Conservation (phyloP, 1,140 invertebrate genomes). For the Micrasema longulum region DNA sequence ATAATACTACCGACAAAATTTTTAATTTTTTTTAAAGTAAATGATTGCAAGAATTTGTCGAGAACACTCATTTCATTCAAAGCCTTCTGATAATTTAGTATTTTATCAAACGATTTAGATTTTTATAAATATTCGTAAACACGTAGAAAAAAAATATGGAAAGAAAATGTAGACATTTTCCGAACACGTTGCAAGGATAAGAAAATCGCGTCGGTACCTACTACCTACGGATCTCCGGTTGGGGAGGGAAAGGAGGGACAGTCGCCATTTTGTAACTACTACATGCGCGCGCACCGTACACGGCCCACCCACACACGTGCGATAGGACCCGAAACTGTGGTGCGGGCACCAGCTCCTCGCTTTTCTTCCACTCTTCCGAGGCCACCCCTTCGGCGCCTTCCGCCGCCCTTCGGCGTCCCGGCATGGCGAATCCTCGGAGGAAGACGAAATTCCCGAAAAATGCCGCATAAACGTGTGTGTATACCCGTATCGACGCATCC, state of each 20-base stretch:
- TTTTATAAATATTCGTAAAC: too few species aligned
- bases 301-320: slow-evolving; percentile 14
- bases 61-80: too few species aligned
- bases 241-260: slow-evolving; percentile 1
- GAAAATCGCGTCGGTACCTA: slow-evolving; percentile 32
- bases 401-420: neutral
- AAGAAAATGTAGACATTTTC: slow-evolving; percentile 3
- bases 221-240: slow-evolving; percentile 1
- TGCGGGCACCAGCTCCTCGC: neutral
- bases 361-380: neutral
- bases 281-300: slow-evolving; percentile 1
- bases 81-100: too few species aligned
- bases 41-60: too few species aligned
- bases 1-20: too few species aligned
- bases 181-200: slow-evolving; percentile 1
- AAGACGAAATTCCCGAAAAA: slow-evolving; percentile 15
- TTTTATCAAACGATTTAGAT: too few species aligned
- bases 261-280: slow-evolving; percentile 35
- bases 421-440: neutral
- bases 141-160: too few species aligned
- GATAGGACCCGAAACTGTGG: neutral
- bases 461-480: slow-evolving; percentile 1
- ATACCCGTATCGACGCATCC: slow-evolving; percentile 17
- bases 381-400: neutral
- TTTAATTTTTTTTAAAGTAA: too few species aligned